Base-by-base conservation (phyloP, 2,797 vertebrate species). In the Tympanoctomys barrerae region DNA sequence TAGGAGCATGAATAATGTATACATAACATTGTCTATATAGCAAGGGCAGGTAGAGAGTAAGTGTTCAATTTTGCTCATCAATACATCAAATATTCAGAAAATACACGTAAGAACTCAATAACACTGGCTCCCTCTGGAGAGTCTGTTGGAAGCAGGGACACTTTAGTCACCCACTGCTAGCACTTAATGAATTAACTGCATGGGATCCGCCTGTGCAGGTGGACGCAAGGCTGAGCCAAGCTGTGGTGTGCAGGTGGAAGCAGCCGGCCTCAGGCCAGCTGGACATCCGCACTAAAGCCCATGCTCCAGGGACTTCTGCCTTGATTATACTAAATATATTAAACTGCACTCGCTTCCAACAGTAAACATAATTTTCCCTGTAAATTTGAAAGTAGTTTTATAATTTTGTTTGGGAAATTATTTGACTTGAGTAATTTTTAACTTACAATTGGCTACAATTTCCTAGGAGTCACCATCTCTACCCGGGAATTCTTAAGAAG, bases 391-490 rank as follows among this genome's bases (percentile, higher is more conserved):
- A 83, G 42, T 33, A 73, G 16, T 36, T 92, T 93, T 91, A 61
- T 81, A 66, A 94, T 78, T 97, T 93, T 87, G 24, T 52, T 83
- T 95, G 68, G 62, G 79, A 92, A 95, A 93, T 88, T 79, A 64
- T 82, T 94, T 73, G 54, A 52, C 33, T 16, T 86, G 73, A 95
- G 79, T 95, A 90, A 92, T 77, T 75, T 94, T 91, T 87, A 81
- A 89, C 90, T 86, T 89, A 73, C 2, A 68, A 39, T 68, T 81
- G 83, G 70, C 84, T 94, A 81, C 0, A 0, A 75, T 91, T 87
- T 91, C 91, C 85, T 73, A 85, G 68, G 68, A 94, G 87, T 85
- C 81, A 61, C 66, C 16, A 28, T 95, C 39, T 94, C 89, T 85
- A 70, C 26, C 78, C 3, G 1, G 61, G 90, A 93, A 96, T 95